Percentiles rank a stretch among this genome's conserved stretches.
Conservation (phyloP, 2,888 invertebrate genomes). For the Agrochola macilenta region DNA sequence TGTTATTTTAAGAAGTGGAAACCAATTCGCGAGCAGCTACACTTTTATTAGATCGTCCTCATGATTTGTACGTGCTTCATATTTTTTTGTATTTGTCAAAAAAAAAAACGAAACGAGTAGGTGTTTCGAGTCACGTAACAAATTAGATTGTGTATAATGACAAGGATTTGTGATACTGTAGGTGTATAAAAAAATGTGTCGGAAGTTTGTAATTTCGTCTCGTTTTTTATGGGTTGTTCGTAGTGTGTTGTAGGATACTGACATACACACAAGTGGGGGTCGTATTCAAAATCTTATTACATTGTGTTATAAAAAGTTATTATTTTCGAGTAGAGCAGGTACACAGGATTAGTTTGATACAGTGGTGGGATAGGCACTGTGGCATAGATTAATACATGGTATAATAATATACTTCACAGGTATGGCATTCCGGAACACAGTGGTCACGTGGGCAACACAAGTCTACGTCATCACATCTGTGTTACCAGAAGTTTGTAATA, state of each 20-base stretch:
- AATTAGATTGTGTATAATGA: conserved; percentile 61
- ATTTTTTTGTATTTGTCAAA: conserved; percentile 29
- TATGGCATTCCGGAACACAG: too few relatives aligned
- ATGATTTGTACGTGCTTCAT: conserved; percentile 43
- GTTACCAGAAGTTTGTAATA: too few relatives aligned
- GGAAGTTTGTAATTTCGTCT: conserved; percentile 28
- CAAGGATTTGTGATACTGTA: conserved; percentile 44
- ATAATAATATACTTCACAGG: too few relatives aligned
- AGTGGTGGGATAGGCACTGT: background rate
- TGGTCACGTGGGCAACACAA: too few relatives aligned
- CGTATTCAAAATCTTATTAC: conserved; percentile 12
- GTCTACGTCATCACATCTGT: too few relatives aligned
- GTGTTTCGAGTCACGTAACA: conserved; percentile 61
- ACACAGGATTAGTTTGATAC: background rate
- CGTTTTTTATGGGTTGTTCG: conserved; percentile 20
- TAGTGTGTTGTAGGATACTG: background rate
- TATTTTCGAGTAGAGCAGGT: background rate
- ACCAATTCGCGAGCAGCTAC: conserved; percentile 9
- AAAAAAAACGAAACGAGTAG: conserved; percentile 30
- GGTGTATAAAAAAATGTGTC: conserved; percentile 37
- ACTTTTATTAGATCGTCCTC: conserved; percentile 37
- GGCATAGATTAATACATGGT: too few relatives aligned
- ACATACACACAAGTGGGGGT: background rate
- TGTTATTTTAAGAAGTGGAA: background rate
- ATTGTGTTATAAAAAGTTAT: background rate